phyloP scores from a whole-genome alignment of 1,140 invertebrate genomes.

The Adoxophyes honmai region DNA sequence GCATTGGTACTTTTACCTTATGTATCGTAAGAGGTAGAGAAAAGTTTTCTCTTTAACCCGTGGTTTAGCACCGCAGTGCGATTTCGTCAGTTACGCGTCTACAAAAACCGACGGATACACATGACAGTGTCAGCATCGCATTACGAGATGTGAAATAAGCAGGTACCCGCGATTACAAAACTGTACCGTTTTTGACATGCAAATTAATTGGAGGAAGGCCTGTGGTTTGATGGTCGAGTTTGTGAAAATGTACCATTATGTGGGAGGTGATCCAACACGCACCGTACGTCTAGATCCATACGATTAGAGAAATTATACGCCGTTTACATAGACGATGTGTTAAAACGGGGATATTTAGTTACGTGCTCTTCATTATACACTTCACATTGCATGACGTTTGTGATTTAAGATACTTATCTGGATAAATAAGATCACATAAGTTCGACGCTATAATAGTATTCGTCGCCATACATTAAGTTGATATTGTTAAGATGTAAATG shows the following conservation, averaged over 20 bases:
- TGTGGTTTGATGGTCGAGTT: background rate
- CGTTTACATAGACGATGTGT: constrained; percentile 1
- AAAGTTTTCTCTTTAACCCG: background rate
- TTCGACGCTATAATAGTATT: too few species aligned
- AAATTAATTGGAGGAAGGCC: background rate
- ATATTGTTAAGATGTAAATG: too few species aligned
- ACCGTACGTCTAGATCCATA: background rate
- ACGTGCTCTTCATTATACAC: too few species aligned
- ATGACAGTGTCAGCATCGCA: background rate
- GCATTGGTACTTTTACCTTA: too few species aligned
- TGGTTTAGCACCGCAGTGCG: background rate
- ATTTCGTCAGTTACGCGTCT: background rate
- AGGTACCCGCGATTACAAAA: background rate
- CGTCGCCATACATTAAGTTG: too few species aligned
- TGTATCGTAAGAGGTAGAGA: constrained; percentile 7
- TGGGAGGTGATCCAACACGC: background rate
- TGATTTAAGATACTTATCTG: too few species aligned
- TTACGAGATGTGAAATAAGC: constrained; percentile 9
- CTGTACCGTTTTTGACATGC: constrained; percentile 4
- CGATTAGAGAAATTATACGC: background rate
- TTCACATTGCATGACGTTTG: too few species aligned
- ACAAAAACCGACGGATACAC: background rate
- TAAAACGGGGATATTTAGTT: background rate
- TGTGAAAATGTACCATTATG: constrained; percentile 8
- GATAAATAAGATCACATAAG: too few species aligned